phyloP scores from a whole-genome alignment of 2,888 invertebrate species.

The Gandaritis pyraliata region DNA sequence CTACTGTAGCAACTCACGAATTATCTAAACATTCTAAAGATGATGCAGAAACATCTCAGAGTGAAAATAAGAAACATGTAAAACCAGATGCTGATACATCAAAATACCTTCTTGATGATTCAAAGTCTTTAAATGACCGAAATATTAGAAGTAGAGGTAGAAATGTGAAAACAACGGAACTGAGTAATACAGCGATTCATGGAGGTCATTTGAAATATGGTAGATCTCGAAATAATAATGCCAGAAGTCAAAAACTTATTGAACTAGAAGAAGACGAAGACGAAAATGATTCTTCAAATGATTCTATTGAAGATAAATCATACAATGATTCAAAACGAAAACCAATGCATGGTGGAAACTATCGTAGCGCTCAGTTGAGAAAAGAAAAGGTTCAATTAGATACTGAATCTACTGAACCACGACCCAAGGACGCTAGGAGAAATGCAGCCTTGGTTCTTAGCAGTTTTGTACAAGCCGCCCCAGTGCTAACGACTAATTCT shows the following conservation, averaged over 20 bases:
- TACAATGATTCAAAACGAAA: constrained; percentile 48
- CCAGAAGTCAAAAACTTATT: constrained; percentile 60
- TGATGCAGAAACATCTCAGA: constrained; percentile 65
- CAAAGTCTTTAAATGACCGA: constrained; percentile 50
- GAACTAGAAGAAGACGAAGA: constrained; percentile 65
- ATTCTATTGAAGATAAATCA: constrained; percentile 48
- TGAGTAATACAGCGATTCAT: constrained; percentile 54
- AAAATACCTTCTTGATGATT: constrained; percentile 35
- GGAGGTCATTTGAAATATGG: constrained; percentile 61
- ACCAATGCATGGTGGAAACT: constrained; percentile 76
- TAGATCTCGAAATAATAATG: constrained; percentile 38
- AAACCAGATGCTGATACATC: constrained; percentile 48
- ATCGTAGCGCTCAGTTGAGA: constrained; percentile 65
- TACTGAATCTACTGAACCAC: constrained; percentile 42
- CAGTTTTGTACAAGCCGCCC: constrained; percentile 70
- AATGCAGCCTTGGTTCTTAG: constrained; percentile 68
- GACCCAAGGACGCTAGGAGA: constrained; percentile 48
- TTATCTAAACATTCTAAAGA: constrained; percentile 19
- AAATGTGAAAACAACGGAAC: constrained; percentile 59
- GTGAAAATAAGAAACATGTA: constrained; percentile 56
- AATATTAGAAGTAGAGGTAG: constrained; percentile 48
- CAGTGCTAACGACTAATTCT: constrained; percentile 69
- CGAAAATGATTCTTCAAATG: constrained; percentile 50
- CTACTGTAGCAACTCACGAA: constrained; percentile 21
- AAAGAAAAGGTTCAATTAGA: constrained; percentile 43